phyloP scores from a whole-genome alignment of 2,797 vertebrate genomes.

The Pseudochaenichthys georgianus region DNA sequence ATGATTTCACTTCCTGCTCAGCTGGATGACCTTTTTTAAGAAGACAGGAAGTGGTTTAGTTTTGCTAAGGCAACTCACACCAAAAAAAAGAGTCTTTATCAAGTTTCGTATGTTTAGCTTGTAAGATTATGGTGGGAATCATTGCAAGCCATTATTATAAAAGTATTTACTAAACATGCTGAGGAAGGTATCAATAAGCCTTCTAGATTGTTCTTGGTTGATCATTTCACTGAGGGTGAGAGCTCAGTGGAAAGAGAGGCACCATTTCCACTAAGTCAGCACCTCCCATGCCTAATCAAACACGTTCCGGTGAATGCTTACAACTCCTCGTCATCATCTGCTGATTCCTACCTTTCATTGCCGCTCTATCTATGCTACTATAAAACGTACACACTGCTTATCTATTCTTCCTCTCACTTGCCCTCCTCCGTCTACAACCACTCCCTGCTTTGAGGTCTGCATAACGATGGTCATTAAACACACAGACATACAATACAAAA shows the following conservation, averaged over 20 bases:
- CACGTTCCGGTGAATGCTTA: constrained; percentile 22
- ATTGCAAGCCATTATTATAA: no score
- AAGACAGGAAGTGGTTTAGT: constrained; percentile 76
- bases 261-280: constrained; percentile 38
- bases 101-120: not conserved
- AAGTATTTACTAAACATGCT: not conserved
- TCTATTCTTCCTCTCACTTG: constrained; percentile 1
- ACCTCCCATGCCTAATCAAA: constrained; percentile 24
- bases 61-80: constrained; percentile 19
- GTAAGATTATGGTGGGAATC: not conserved
- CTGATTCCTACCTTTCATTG: constrained; percentile 23
- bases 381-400: constrained; percentile 8
- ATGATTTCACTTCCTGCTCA: constrained; percentile 54
- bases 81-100: not conserved
- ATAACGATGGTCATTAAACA: constrained; percentile 13
- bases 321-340: constrained; percentile 31
- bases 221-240: constrained; percentile 1
- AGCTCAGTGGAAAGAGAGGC: constrained; percentile 1
- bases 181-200: not conserved
- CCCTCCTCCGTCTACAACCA: constrained; percentile 8
- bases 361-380: not conserved
- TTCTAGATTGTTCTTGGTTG: not conserved
- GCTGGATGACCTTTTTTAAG: constrained; percentile 37
- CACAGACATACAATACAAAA: constrained; percentile 8
- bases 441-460: constrained; percentile 9